Base-by-base conservation (phyloP, 2,888 invertebrate species). In the Sesamia inferens region DNA sequence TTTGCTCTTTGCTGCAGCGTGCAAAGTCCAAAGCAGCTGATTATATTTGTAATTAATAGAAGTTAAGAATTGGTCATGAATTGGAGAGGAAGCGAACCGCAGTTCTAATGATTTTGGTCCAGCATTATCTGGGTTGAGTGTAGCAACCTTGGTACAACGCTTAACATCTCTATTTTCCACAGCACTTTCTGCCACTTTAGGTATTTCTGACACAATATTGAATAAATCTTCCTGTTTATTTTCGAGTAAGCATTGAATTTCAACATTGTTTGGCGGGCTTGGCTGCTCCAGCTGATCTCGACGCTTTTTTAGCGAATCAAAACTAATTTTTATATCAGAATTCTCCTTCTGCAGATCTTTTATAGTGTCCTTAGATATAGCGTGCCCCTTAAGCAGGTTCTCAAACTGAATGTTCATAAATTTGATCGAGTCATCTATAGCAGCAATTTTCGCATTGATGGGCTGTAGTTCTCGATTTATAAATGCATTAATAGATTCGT, bases 151-250 rank as follows among this genome's bases (percentile, higher is more conserved):
- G 44, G 31, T 31, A 5, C 44, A 47, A 66, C 67, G 44, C 7
- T 11, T 11, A 44, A 11, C 14, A 5, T 64, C 19, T 24, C 10
- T 14, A 10, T 68, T 24, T 24, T 24, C 19, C 19, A 24, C 19
- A 42, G 14, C 42, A 10, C 63, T 10, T 16, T 13, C 42, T 8
- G 42, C 19, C 0, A 10, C 19, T 44, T 24, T 63, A 44, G 42
- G 16, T 1, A 42, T 22, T 42, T 42, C 11, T 22, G 22, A 24
- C 16, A 22, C 61, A 42, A 61, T 42, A 7, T 42, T 42, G 5
- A 61, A 13, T 42, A 24, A 5, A 63, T 42, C n/a, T 44, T 68
- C 66, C 6, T 67, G 67, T 19, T 64, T 64, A 0, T 67, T 44
- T 42, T 64, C 19, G 0, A 42, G 10, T 42, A 44, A 19, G 19